phyloP scores from a whole-genome alignment of 2,113 vertebrate genomes.

The western clawed frog (Xenopus tropicalis) region DNA sequence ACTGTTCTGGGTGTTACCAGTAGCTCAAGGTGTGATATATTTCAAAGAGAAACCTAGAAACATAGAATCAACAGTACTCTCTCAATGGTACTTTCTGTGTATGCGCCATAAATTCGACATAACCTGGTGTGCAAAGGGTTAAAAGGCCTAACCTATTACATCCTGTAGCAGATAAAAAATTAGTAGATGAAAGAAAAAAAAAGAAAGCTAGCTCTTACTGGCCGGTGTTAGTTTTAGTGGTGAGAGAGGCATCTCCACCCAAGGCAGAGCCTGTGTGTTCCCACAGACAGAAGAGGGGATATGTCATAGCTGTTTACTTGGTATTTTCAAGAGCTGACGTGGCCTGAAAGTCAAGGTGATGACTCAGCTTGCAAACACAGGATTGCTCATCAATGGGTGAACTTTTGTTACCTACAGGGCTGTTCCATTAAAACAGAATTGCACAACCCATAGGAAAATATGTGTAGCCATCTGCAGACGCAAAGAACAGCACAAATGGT shows the following conservation, averaged over 20 bases:
- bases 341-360: conserved; percentile 33
- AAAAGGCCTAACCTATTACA: background rate
- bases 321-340: conserved; percentile 38
- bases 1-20: no score
- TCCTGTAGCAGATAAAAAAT: background rate
- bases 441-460: no score
- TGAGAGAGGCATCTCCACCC: background rate
- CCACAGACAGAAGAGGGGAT: conserved; percentile 24
- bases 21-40: no score
- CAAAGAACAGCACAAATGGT: no score
- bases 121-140: background rate
- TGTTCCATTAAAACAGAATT: background rate
- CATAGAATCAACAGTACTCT: no score
- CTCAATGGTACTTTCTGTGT: background rate
- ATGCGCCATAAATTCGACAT: background rate
- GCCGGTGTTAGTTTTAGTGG: background rate
- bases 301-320: conserved; percentile 31
- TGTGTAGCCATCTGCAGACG: no score
- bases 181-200: background rate
- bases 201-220: background rate
- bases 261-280: conserved; percentile 11
- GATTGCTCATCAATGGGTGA: conserved; percentile 6
- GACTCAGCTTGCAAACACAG: conserved; percentile 35
- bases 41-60: background rate
- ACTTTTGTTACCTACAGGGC: conserved; percentile 13